Conservation (phyloP, 2,888 invertebrate genomes). For the Adineta ricciae region DNA sequence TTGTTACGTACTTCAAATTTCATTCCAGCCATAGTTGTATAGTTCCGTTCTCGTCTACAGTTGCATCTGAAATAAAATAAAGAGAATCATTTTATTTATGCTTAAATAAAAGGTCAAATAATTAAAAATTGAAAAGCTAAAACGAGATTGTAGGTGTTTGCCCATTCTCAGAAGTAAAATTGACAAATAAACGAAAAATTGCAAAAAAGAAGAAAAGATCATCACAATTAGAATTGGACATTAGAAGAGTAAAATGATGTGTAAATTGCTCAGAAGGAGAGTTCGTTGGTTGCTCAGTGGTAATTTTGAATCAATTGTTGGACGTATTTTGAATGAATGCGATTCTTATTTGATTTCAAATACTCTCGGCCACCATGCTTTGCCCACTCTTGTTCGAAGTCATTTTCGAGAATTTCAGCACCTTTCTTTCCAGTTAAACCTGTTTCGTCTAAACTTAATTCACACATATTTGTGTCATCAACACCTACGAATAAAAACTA, state of each 20-base stretch:
- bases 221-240: neutral
- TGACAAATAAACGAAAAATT: neutral
- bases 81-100: neutral
- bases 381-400: constrained; percentile 31
- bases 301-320: constrained; percentile 19
- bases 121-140: neutral
- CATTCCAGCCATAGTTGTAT: constrained; percentile 28
- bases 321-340: constrained; percentile 34
- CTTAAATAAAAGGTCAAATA: neutral
- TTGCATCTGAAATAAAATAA: constrained; percentile 9
- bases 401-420: constrained; percentile 33
- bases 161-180: neutral
- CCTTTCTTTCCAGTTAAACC: constrained; percentile 80
- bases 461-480: constrained; percentile 98
- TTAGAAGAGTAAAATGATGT: neutral
- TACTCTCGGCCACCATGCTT: constrained; percentile 32
- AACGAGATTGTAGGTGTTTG: neutral
- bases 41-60: neutral
- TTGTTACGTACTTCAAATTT: constrained; percentile 26
- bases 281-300: neutral
- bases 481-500: constrained; percentile 45
- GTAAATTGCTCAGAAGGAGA: neutral
- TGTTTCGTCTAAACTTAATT: constrained; percentile 85
- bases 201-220: neutral
- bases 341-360: constrained; percentile 17